These are phyloP conservation scores for Scomber scombrus DNA, from an alignment of 2,113 vertebrate genomes.

Conservation along the genomic window DNA sequence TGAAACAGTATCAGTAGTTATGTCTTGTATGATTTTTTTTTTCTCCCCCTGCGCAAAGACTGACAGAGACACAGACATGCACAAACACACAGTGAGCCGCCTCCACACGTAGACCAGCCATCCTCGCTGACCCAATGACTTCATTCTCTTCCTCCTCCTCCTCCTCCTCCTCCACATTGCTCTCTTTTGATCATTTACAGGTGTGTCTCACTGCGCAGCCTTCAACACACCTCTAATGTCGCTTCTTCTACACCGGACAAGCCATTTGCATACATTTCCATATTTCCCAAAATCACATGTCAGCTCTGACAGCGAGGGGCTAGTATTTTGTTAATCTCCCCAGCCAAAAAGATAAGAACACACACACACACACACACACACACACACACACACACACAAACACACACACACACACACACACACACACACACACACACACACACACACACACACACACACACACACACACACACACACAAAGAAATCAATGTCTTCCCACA, in stretches of 20 bases:
- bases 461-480: constrained; percentile 8
- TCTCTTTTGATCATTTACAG: constrained; percentile 39
- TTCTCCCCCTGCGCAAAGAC: constrained; percentile 22
- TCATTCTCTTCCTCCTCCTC: constrained; percentile 45
- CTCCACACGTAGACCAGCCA: constrained; percentile 53
- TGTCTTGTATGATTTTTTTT: not conserved
- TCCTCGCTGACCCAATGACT: constrained; percentile 67
- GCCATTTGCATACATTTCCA: constrained; percentile 73
- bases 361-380: not conserved
- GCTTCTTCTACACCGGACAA: constrained; percentile 38
- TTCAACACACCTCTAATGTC: constrained; percentile 24
- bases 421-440: constrained; percentile 9
- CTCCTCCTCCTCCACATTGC: constrained; percentile 26
- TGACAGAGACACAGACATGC: constrained; percentile 38
- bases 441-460: constrained; percentile 3
- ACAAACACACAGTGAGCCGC: constrained; percentile 26
- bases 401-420: not conserved
- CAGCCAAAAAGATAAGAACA: constrained; percentile 55
- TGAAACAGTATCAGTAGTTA: not conserved
- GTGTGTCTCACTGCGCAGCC: constrained; percentile 33
- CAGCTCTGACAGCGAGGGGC: constrained; percentile 55
- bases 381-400: no score
- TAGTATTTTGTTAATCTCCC: constrained; percentile 56
- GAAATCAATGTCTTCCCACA: constrained; percentile 73
- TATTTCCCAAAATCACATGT: constrained; percentile 61